Base-by-base conservation (phyloP, 2,797 vertebrate genomes). In the Mormyrops attenuatus region DNA sequence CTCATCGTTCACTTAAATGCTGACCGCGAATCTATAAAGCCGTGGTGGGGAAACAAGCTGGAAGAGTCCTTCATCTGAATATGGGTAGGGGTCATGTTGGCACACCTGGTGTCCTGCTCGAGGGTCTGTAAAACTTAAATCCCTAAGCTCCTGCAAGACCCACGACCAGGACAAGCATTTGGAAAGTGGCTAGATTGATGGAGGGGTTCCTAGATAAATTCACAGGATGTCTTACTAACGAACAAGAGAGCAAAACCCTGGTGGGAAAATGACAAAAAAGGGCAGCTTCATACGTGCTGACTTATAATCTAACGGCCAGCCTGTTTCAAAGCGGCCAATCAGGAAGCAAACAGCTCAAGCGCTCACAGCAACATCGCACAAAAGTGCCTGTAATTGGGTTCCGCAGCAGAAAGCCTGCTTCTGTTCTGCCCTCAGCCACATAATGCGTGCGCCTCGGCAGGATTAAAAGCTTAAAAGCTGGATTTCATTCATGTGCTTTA, bases 391-490 rank as follows among this genome's bases (percentile, higher is more conserved):
- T 80, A 80, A 80, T 80, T 80, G 73, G 73, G 34, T 44, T 80
- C 38, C 38, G 13, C 73, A 7, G 73, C 73, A 80, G 73, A 69
- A 69, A 80, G 73, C 17, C 73, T 44, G 34, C 38, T 80, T 80
- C 73, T 80, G 34, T 41, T 80, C 73, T 41, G 26, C 34, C 73
- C 73, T 3, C 34, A 80, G 34, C 34, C 38, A 41, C 73, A 80
- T 80, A 44, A 80, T 80, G 73, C 38, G 17, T 17, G 73, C 11
- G 38, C 38, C 73, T 80, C 6, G 38, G 34, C 17, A 80, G 73
- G 73, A 80, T 80, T 80, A 80, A 80, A 41, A 80, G 73, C 73
- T 80, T 80, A 44, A 80, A 80, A 80, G 73, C 38, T 80, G 73
- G 1, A 80, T 80, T 80, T 80, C 73, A 38, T 80, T 80, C 73